Base-by-base conservation (phyloP, 2,888 invertebrate genomes). In the Gymnosoma rotundatum region DNA sequence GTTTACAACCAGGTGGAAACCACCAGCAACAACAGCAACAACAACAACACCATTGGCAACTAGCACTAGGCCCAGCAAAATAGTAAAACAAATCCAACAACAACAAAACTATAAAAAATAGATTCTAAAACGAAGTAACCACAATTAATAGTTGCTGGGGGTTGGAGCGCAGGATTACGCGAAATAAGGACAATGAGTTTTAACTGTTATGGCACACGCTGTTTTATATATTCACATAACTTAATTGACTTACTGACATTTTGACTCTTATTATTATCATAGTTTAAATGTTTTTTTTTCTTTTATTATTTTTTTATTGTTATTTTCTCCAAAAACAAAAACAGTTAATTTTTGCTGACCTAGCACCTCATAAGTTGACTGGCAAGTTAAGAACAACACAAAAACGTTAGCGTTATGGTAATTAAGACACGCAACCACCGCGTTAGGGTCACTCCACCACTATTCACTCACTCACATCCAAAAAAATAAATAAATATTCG, bases 141-240 rank as follows among this genome's bases (percentile, higher is more conserved):
- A 50, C 72, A 78, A 78, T 78, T 78, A 78, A 54, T 52, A 52
- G 8, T 20, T 18, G 64, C 52, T 36, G 66, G 56, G 60, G 69
- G 45, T n/a, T 56, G 67, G 54, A 32, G 56, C 50, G 70, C 7
- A 54, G 75, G 83, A 75, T 78, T 73, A 78, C 42, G 54, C 58
- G 67, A 76, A 63, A 84, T 81, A 78, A 84, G 84, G 81, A 84
- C 84, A 84, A 81, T 84, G 69, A 75, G 64, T 75, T 81, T 70
- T 60, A 74, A 64, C 64, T 64, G 64, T 60, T 78, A 42, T 69
- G 66, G 52, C 76, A 69, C 80, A 78, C 83, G 69, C 32, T 32
- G 32, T 32, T 32, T 32, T 72, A 21, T 38, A 50, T 64, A 38
- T 12, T 36, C 20, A 54, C 21, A 16, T 36, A 58, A 58, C 50